Percentiles rank a stretch among this genome's conserved stretches.
Conservation (phyloP, 1,140 invertebrate species). For the Pachypeltis micranthus region DNA sequence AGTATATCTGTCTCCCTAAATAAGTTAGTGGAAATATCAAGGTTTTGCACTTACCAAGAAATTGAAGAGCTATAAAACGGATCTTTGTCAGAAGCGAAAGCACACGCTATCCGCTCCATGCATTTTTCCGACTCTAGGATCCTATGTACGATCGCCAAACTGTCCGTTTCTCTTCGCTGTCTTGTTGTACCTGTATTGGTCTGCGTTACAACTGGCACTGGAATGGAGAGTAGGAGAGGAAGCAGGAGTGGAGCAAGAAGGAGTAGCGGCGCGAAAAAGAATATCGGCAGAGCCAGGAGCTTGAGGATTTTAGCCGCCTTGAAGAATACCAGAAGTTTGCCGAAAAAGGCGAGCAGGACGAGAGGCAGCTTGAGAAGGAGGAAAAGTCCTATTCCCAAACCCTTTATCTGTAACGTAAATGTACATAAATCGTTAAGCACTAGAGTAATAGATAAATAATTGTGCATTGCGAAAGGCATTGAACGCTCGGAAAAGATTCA, state of each 20-base stretch:
- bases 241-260: constrained; percentile 15
- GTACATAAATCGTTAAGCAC: too few species aligned
- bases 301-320: constrained; percentile 15
- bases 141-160: neutral
- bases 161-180: neutral
- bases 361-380: constrained; percentile 17
- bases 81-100: constrained; percentile 1
- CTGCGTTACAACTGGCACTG: constrained; percentile 7
- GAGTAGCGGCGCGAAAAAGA: constrained; percentile 6
- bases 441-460: too few species aligned
- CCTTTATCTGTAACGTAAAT: neutral
- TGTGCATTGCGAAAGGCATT: too few species aligned
- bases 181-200: neutral
- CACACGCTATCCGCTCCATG: constrained; percentile 15
- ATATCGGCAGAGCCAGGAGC: constrained; percentile 6
- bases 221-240: constrained; percentile 14
- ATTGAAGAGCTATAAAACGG: constrained; percentile 8
- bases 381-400: constrained; percentile 4
- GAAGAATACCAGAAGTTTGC: constrained; percentile 12
- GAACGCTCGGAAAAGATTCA: too few species aligned
- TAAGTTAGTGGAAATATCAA: neutral
- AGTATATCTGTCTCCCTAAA: too few species aligned
- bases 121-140: constrained; percentile 16
- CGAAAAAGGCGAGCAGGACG: constrained; percentile 4
- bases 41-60: constrained; percentile 10